Conservation (phyloP, 2,797 vertebrate species). For the Chelon auratus region DNA sequence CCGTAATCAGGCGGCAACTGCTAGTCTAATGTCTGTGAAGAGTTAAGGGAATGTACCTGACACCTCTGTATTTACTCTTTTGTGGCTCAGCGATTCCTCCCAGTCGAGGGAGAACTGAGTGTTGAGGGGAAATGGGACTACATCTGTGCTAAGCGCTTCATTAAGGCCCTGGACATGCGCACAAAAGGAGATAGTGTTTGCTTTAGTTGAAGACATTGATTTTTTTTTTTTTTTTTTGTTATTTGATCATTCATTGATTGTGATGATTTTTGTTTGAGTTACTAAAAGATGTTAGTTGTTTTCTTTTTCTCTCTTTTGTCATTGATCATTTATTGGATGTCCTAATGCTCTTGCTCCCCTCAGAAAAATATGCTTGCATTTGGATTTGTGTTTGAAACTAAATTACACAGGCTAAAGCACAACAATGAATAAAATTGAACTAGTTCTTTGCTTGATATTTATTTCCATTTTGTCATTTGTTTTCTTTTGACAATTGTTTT, state of each 20-base stretch:
- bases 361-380: slow-evolving; percentile 74
- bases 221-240: slow-evolving; percentile 35
- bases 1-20: slow-evolving; percentile 63
- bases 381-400: slow-evolving; percentile 82
- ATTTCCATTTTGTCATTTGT: slow-evolving; percentile 63
- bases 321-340: slow-evolving; percentile 67
- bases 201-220: slow-evolving; percentile 71
- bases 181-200: slow-evolving; percentile 79
- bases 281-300: slow-evolving; percentile 59
- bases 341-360: slow-evolving; percentile 65
- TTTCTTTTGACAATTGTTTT: slow-evolving; percentile 9
- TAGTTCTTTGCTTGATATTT: slow-evolving; percentile 81
- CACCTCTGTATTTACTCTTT: slow-evolving; percentile 59
- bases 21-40: slow-evolving; percentile 61
- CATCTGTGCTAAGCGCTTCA: slow-evolving; percentile 59
- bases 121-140: slow-evolving; percentile 55
- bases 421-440: slow-evolving; percentile 84
- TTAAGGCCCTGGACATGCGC: slow-evolving; percentile 55
- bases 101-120: slow-evolving; percentile 40
- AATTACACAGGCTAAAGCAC: slow-evolving; percentile 84
- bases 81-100: slow-evolving; percentile 60
- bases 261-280: slow-evolving; percentile 71
- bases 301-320: slow-evolving; percentile 37
- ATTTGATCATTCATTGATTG: slow-evolving; percentile 77
- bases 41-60: slow-evolving; percentile 68